Base-by-base conservation (phyloP, 1,140 invertebrate genomes). In the Drosophila suzukii region DNA sequence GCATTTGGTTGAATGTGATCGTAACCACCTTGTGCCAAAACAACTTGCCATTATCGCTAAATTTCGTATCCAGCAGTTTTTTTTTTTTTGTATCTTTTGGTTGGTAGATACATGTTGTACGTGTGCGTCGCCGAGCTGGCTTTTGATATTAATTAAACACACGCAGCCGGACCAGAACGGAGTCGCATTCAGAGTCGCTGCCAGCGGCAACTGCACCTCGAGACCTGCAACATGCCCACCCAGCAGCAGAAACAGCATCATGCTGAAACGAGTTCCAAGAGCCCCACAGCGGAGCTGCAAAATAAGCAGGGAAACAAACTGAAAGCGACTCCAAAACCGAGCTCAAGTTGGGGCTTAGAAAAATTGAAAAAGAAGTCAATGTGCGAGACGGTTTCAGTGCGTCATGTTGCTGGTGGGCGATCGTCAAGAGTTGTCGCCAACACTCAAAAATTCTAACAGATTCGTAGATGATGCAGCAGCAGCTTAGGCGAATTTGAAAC, bases 11-110 rank as follows among this genome's bases (percentile, higher is more conserved):
- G 70, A 84, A 84, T 49, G 78, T 58, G 78, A 81, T 61, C 75
- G 81, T 65, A 88, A 83, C 80, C 90, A 83, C 86, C 86, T 90
- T 91, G 86, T 91, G 66, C 88, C 82, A 91, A 77, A 91, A 90
- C 82, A 82, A 91, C 82, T 88, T 81, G 78, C 61, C 41, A 75
- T 68, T 75, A 70, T 75, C 86, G 67, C 54, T 57, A 34, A 68
- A n/a, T 51, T 24, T 43, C 36, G 36, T 32, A 44, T 20, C 30
- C 46, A 43, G 4, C 17, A 34, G 61, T 55, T 20, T 68, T 68
- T 47, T 46, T 47, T 46, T 39, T 74, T 34, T 62, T 51, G 32
- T 36, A 27, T 46, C 38, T 49, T 27, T 20, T 63, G 50, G 53
- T 36, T 60, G 30, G 17, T 73, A n/a, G 6, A 43, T 8, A 15